A percentile compares a stretch with the other conserved stretches of the same genome.
These are phyloP conservation scores for Sesia bembeciformis DNA, from an alignment of 2,888 invertebrate genomes.

Conservation along the genomic window DNA sequence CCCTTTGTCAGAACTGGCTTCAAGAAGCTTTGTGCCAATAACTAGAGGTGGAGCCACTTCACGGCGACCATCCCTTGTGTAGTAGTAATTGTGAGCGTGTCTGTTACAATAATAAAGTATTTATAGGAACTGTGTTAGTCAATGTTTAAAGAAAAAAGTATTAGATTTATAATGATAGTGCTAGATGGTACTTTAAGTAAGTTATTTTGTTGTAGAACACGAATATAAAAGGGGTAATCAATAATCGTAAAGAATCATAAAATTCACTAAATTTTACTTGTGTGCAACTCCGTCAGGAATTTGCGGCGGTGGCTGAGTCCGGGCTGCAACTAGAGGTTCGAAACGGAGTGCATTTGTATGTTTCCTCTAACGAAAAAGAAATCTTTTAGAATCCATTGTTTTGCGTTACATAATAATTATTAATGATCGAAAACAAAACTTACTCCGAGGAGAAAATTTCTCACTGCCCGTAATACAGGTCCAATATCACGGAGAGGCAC, in stretches of 20 bases:
- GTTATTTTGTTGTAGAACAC: background rate
- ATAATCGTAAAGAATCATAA: background rate
- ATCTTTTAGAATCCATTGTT: slow-evolving; percentile 1
- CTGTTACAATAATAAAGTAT: slow-evolving; percentile 26
- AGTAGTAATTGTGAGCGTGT: slow-evolving; percentile 89
- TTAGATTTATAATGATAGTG: no score
- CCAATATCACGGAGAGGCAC: slow-evolving; percentile 78
- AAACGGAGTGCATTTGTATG: slow-evolving; percentile 79
- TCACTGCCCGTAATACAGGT: slow-evolving; percentile 74
- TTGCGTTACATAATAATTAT: slow-evolving; percentile 20
- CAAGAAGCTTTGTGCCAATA: slow-evolving; percentile 51
- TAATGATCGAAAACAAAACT: slow-evolving; percentile 21
- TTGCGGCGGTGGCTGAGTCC: slow-evolving; percentile 87
- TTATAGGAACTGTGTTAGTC: background rate
- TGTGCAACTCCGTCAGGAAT: slow-evolving; percentile 89
- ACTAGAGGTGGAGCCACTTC: slow-evolving; percentile 81
- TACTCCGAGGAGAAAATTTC: slow-evolving; percentile 81
- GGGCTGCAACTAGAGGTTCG: slow-evolving; percentile 77
- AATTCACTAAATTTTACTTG: slow-evolving; percentile 39
- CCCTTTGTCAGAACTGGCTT: slow-evolving; percentile 59
- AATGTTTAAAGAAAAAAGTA: no score
- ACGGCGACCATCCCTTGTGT: slow-evolving; percentile 85
- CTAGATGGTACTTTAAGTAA: no score
- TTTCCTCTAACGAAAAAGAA: slow-evolving; percentile 59
- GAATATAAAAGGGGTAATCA: background rate